A percentile compares a stretch with the other conserved stretches of the same genome.
Evolutionary conservation across 2,888 invertebrate genomes (phyloP).

Genomic region (Thymelicus acteon): DNA sequence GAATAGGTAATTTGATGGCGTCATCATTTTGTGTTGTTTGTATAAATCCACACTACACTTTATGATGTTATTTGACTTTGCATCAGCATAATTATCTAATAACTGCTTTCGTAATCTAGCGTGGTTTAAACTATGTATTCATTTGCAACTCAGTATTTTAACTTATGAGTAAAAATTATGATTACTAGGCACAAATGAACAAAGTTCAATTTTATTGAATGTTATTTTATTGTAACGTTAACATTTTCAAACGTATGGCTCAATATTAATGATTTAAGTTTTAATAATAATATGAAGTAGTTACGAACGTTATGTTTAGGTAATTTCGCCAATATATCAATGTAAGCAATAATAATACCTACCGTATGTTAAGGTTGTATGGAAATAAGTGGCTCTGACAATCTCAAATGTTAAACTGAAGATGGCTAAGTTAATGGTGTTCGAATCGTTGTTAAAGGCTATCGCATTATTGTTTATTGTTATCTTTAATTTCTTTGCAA

Average conservation of each 20-base stretch:
- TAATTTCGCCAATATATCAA: conserved; percentile 71
- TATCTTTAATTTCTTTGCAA: too few species aligned
- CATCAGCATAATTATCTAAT: conserved; percentile 1
- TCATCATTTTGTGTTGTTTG: conserved; percentile 14
- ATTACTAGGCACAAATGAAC: conserved; percentile 27
- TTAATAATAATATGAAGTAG: conserved; percentile 20
- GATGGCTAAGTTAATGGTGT: neutral
- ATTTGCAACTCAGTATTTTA: conserved; percentile 10
- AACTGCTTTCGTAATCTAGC: conserved; percentile 26
- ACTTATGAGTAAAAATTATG: neutral
- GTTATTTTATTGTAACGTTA: conserved; percentile 20
- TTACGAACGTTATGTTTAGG: conserved; percentile 62
- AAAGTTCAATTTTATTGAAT: conserved; percentile 26
- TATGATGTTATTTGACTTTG: conserved; percentile 8
- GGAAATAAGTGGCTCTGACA: conserved; percentile 38
- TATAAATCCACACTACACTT: conserved; percentile 16
- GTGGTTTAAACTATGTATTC: neutral
- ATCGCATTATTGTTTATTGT: neutral
- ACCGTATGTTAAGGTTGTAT: conserved; percentile 43
- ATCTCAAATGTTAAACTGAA: neutral
- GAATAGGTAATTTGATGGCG: conserved; percentile 31
- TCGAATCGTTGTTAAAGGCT: neutral
- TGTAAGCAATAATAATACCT: conserved; percentile 71
- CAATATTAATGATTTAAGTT: conserved; percentile 26
- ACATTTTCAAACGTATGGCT: conserved; percentile 22